A percentile compares a stretch with the other conserved stretches of the same genome.
These are phyloP conservation scores for Drosophila kambysellisi DNA, from an alignment of 2,888 invertebrate species.

Conservation along the genomic window DNA sequence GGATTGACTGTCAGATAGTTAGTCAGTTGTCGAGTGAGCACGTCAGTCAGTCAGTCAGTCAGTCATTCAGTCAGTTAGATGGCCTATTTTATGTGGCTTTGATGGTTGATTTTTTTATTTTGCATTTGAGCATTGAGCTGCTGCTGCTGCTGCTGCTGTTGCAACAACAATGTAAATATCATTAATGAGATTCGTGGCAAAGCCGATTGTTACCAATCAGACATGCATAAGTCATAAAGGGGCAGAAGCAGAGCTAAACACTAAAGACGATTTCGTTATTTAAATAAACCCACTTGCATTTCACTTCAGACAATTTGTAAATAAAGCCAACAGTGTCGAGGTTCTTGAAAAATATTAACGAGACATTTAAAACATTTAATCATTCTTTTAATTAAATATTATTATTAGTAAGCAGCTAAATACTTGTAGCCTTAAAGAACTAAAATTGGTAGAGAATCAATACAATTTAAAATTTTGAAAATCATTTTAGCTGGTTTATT, in stretches of 20 bases:
- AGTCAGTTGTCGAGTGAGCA: conserved; percentile 27
- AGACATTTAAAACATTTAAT: background rate
- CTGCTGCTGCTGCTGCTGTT: conserved; percentile 18
- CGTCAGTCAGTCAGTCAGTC: conserved; percentile 31
- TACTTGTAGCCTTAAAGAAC: background rate
- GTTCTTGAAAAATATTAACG: background rate
- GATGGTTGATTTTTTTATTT: conserved; percentile 21
- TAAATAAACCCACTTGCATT: background rate
- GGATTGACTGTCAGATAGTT: conserved; percentile 33
- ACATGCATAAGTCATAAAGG: conserved; percentile 19
- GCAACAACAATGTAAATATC: conserved; percentile 35
- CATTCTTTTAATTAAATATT: background rate
- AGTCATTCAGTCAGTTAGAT: conserved; percentile 34
- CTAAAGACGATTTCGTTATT: background rate
- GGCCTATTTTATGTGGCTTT: conserved; percentile 33
- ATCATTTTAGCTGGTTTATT: background rate
- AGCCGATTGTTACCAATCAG: conserved; percentile 67
- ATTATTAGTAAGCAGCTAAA: background rate
- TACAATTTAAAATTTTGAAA: background rate
- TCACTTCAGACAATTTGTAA: background rate
- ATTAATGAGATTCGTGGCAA: conserved; percentile 39
- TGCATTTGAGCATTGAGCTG: conserved; percentile 15
- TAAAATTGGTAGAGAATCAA: background rate
- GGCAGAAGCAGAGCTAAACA: background rate
- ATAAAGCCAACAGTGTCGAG: background rate